Base-by-base conservation (phyloP, 2,888 invertebrate species). In the Melipona bicolor region DNA sequence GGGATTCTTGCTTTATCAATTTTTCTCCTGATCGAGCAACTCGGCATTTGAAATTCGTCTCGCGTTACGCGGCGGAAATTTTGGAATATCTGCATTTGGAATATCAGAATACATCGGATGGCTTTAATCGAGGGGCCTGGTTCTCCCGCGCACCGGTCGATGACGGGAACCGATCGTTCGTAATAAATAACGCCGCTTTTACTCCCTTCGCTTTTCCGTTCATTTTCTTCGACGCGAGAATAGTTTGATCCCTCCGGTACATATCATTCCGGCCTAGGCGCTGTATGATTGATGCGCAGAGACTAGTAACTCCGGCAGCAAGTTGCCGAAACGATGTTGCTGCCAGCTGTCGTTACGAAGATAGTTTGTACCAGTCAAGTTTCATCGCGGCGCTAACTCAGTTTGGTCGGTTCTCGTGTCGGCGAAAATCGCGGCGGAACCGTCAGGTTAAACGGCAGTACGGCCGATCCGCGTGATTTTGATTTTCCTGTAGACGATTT, bases 311-410 rank as follows among this genome's bases (percentile, higher is more conserved):
- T 67, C 36, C 68, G 52, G 74, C 59, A 61, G 84, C 81, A 85
- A 89, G 76, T 89, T 85, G 80, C 84, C 70, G 79, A 77, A 72
- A 77, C 86, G 86, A 86, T 88, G 89, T 81, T 88, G 80, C 89
- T 88, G 89, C 87, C 89, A 89, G 89, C 88, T 89, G 87, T 89
- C 89, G 89, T 89, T 89, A 86, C 84, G 76, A 79, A 87, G 91
- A 88, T 89, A 90, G 90, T 91, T 91, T 87, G 88, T 90, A 89
- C 85, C 88, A 90, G 90, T 86, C 90, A 89, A 90, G 91, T 91
- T 90, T 86, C 89, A 89, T 90, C 90, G 81, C 78, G 85, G 79
- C 85, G 74, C 85, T 89, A 92, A 91, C 90, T 90, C 89, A 89
- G 89, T 88, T 90, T 87, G 72, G 85, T 79, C 79, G 85, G 88